Evolutionary conservation across 2,113 vertebrate genomes (phyloP).

Genomic region (Xiphophorus maculatus): DNA sequence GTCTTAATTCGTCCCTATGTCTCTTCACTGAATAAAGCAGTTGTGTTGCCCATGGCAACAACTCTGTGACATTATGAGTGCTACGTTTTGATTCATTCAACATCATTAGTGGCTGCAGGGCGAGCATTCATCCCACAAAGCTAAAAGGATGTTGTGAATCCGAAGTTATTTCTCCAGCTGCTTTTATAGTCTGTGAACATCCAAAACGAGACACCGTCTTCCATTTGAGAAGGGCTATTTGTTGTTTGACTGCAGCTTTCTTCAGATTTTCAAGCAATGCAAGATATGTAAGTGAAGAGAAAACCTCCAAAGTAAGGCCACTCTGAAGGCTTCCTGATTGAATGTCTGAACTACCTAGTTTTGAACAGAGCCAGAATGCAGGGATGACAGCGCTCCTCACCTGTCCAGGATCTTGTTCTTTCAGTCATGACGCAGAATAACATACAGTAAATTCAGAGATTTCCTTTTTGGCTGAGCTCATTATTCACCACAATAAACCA

Average conservation of each 20-base stretch:
- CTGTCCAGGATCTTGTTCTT: background rate
- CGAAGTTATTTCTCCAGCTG: slow-evolving; percentile 24
- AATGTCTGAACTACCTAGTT: background rate
- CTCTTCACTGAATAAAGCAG: slow-evolving; percentile 33
- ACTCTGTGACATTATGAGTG: slow-evolving; percentile 22
- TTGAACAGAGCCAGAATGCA: background rate
- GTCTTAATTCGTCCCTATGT: slow-evolving; percentile 28
- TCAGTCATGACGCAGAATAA: background rate
- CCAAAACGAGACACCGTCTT: slow-evolving; percentile 12
- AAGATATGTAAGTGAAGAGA: background rate
- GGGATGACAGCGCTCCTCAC: background rate
- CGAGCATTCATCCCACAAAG: slow-evolving; percentile 16
- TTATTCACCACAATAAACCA: background rate
- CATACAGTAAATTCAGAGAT: background rate
- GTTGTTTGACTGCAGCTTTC: background rate
- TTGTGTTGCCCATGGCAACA: slow-evolving; percentile 32
- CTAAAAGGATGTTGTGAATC: slow-evolving; percentile 29
- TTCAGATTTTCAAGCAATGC: background rate
- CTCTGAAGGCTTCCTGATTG: background rate
- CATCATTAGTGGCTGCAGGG: slow-evolving; percentile 45
- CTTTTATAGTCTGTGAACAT: slow-evolving; percentile 26
- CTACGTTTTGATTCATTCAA: slow-evolving; percentile 39
- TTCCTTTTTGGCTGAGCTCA: background rate
- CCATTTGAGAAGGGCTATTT: background rate
- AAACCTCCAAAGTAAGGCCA: background rate